Evolutionary conservation across 2,888 invertebrate species (phyloP).

Genomic region (Drosophila prolongata): DNA sequence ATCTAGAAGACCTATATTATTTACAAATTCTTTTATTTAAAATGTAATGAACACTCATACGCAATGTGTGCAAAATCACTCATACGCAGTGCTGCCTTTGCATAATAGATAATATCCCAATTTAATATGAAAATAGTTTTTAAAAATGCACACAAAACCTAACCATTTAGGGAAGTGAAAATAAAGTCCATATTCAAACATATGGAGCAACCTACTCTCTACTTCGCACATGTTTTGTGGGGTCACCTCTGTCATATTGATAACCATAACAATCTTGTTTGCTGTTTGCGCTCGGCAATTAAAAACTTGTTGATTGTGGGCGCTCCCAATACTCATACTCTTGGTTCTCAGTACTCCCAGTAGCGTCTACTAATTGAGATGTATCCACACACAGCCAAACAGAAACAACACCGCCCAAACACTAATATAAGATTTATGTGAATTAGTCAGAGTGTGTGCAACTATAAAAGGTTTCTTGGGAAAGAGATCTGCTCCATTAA

Average conservation of each 20-base stretch:
- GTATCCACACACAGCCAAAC: conserved; percentile 26
- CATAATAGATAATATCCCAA: neutral
- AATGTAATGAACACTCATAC: neutral
- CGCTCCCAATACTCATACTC: conserved; percentile 6
- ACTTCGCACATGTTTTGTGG: conserved; percentile 3
- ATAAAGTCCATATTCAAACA: neutral
- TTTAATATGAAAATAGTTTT: neutral
- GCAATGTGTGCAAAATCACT: neutral
- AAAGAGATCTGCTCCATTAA: too few relatives aligned
- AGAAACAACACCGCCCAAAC: conserved; percentile 19
- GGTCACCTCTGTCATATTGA: conserved; percentile 46
- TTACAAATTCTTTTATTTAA: neutral
- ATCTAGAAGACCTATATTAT: too few relatives aligned
- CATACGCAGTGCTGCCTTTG: neutral
- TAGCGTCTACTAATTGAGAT: conserved; percentile 21
- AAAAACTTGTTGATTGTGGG: conserved; percentile 76
- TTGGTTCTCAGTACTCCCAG: neutral
- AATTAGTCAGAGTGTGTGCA: conserved; percentile 1
- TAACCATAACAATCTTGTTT: conserved; percentile 55
- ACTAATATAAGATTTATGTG: conserved; percentile 61
- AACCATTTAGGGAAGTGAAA: neutral
- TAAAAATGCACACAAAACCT: neutral
- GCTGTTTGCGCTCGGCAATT: conserved; percentile 56
- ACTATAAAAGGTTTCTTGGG: conserved; percentile 20
- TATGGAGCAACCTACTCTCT: neutral